These are phyloP conservation scores for Dasysyrphus tricinctus DNA, from an alignment of 2,888 invertebrate genomes.

Conservation along the genomic window DNA sequence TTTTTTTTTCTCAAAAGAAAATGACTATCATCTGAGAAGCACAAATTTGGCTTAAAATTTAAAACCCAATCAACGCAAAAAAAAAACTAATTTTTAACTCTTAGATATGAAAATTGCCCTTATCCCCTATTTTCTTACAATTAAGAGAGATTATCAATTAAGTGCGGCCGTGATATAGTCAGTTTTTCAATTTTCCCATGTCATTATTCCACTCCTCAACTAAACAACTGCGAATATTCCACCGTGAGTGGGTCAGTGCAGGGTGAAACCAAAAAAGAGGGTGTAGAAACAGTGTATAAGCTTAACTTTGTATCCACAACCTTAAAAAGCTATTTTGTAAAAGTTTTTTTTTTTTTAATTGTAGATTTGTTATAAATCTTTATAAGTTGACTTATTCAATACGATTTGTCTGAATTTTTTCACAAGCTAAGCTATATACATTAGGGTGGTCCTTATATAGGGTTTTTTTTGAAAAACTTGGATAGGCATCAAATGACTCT, in stretches of 20 bases:
- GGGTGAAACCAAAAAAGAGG: neutral
- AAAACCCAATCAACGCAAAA: too few species aligned
- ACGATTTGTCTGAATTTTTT: slow-evolving; percentile 18
- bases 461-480: too few species aligned
- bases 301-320: neutral
- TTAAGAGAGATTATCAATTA: too few species aligned
- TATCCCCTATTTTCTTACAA: too few species aligned
- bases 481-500: too few species aligned
- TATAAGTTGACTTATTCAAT: slow-evolving; percentile 27
- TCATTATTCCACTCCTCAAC: neutral
- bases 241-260: neutral
- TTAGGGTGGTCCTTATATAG: too few species aligned
- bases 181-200: slow-evolving; percentile 17
- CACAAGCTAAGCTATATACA: neutral
- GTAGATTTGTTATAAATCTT: slow-evolving; percentile 29
- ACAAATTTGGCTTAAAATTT: too few species aligned
- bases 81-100: too few species aligned
- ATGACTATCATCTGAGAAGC: too few species aligned
- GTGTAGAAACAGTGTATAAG: neutral
- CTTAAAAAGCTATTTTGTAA: slow-evolving; percentile 20
- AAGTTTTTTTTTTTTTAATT: neutral
- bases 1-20: too few species aligned
- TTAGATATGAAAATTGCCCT: too few species aligned
- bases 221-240: neutral
- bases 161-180: neutral